These are phyloP conservation scores for Macaria liturata DNA, from an alignment of 2,888 invertebrate genomes.

Conservation along the genomic window DNA sequence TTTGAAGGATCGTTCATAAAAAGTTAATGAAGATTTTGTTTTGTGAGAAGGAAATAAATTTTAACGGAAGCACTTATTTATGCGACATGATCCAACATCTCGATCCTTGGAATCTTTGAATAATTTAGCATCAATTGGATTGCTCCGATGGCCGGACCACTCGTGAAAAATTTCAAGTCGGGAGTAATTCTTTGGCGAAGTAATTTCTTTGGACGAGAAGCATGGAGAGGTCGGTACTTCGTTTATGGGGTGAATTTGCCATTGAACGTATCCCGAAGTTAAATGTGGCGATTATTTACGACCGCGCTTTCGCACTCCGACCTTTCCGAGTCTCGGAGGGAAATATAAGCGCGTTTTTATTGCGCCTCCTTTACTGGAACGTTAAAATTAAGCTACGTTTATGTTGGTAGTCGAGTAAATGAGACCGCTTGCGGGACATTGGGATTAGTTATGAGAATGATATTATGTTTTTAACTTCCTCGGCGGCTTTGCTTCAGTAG, in stretches of 20 bases:
- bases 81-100: conserved; percentile 34
- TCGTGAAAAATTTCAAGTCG: conserved; percentile 41
- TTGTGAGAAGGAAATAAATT: conserved; percentile 20
- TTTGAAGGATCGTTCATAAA: conserved; percentile 19
- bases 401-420: conserved; percentile 39
- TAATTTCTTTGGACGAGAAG: conserved; percentile 45
- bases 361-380: conserved; percentile 51
- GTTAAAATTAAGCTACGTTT: conserved; percentile 57
- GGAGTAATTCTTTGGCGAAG: conserved; percentile 30
- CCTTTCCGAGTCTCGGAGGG: conserved; percentile 48
- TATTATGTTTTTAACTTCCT: conserved; percentile 36
- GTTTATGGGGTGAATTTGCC: conserved; percentile 56
- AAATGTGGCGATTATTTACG: conserved; percentile 66
- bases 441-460: conserved; percentile 34
- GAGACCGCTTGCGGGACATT: conserved; percentile 36
- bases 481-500: conserved; percentile 28
- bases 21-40: conserved; percentile 27
- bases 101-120: conserved; percentile 45
- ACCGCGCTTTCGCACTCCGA: conserved; percentile 48
- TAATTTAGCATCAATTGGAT: conserved; percentile 52
- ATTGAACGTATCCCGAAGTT: conserved; percentile 55
- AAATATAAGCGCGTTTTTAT: conserved; percentile 54
- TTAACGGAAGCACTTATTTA: conserved; percentile 21
- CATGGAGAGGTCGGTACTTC: conserved; percentile 44
- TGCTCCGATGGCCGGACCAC: conserved; percentile 40